These are phyloP conservation scores for Phalangium opilio DNA, from an alignment of 2,888 invertebrate genomes.

Conservation along the genomic window DNA sequence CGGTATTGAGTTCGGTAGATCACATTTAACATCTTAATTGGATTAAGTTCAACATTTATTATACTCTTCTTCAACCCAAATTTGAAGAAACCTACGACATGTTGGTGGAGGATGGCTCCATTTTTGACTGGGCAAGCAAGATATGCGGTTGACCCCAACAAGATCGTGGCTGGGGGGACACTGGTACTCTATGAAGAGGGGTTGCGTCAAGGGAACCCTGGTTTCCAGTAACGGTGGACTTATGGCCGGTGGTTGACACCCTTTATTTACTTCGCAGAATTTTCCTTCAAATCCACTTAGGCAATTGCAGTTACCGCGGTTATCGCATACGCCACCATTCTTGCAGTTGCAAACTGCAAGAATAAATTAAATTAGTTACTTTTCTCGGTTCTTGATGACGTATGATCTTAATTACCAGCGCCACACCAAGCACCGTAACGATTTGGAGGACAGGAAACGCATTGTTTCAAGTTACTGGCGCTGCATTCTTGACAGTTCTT, in stretches of 20 bases:
- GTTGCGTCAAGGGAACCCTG: conserved; percentile 5
- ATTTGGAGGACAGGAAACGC: conserved; percentile 15
- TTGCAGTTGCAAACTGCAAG: conserved; percentile 15
- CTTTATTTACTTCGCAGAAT: conserved; percentile 14
- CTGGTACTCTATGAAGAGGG: conserved; percentile 10
- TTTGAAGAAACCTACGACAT: conserved; percentile 10
- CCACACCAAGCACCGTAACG: conserved; percentile 18
- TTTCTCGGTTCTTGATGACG: neutral
- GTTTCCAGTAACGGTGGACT: conserved; percentile 5
- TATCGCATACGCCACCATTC: conserved; percentile 15
- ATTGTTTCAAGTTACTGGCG: conserved; percentile 6
- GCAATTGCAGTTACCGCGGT: conserved; percentile 13
- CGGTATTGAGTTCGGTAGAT: too few relatives aligned
- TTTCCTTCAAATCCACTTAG: conserved; percentile 10
- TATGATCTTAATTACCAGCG: conserved; percentile 11
- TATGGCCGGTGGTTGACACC: conserved; percentile 6
- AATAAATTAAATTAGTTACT: neutral
- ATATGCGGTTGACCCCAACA: conserved; percentile 7
- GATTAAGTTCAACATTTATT: too few relatives aligned
- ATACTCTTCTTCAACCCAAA: neutral
- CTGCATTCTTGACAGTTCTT: conserved; percentile 11
- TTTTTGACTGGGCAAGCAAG: conserved; percentile 7
- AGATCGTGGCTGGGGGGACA: conserved; percentile 8
- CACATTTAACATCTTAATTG: too few relatives aligned
- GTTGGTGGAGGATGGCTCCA: conserved; percentile 13